Evolutionary conservation across 2,113 vertebrate species (phyloP), one percentile per base, ranked within the genome.

Genomic region (Chitala chitala): DNA sequence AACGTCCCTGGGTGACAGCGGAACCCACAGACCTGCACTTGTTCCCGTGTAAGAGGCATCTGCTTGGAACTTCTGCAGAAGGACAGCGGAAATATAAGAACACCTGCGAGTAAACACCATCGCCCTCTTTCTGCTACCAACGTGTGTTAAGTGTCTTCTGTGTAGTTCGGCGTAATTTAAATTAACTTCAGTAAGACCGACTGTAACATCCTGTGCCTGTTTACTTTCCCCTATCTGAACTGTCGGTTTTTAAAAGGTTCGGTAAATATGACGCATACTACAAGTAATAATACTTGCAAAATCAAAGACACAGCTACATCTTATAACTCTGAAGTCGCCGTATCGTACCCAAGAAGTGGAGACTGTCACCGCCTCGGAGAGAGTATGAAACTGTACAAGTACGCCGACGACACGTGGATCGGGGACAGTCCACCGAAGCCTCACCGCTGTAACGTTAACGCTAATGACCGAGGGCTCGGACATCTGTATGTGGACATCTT

Each of bases 21-120:
- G 58, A 5, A 75, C 20, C 46, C 74, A 74, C 29, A 78, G 40
- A 10, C 77, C 77, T 24, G 77, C 73, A 55, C 73, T 75, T 0
- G 58, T 29, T 15, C 77, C 69, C 13, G 58, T 72, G 54, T 78
- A 78, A 0, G 77, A 72, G 3, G 73, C 22, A 22, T 75, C 58
- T 22, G 44, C 55, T 20, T 36, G 40, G 40, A 78, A 78, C 24
- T 2, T 24, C 77, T 78, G 69, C 51, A 50, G 9, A 24, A 53
- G 4, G 10, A 36, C 9, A 44, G 33, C 36, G 17, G 3, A 71
- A 2, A 71, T 17, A 20, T 15, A 26, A 15, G 2, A 72, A 58
- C 8, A 20, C 59, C 20, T 38, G 17, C 51, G 6, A 1, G 51
- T 17, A 22, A 54, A 54, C 1, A 3, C 12, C 22, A 6, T 5